A percentile compares a stretch with the other conserved stretches of the same genome.
Evolutionary conservation across 2,113 vertebrate genomes (phyloP).

Genomic region (Orientallactaga bullata): DNA sequence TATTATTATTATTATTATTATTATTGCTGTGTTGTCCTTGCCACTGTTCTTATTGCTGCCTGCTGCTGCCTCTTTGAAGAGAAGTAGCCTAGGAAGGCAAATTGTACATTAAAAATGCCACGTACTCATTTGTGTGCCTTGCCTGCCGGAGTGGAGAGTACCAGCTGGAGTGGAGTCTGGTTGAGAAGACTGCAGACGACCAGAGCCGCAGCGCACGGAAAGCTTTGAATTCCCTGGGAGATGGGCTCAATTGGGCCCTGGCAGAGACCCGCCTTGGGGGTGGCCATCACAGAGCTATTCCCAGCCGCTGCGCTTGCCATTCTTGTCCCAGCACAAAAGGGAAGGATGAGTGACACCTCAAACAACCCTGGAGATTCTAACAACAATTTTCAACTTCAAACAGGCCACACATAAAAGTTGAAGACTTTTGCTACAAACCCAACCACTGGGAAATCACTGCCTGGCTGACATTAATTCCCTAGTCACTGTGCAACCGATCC

Average conservation of each 20-base stretch:
- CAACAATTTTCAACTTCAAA: constrained; percentile 92
- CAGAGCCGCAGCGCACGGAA: constrained; percentile 70
- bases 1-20: background rate
- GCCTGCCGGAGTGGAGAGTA: constrained; percentile 30
- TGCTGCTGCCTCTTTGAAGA: background rate
- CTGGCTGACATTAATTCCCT: constrained; percentile 90
- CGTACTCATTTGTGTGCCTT: background rate
- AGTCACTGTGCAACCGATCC: constrained; percentile 84
- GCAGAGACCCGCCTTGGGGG: constrained; percentile 86
- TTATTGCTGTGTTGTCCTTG: accelerated
- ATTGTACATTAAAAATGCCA: background rate
- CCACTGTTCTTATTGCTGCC: background rate
- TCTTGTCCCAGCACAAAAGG: constrained; percentile 85
- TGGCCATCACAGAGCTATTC: constrained; percentile 85
- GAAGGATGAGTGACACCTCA: constrained; percentile 91
- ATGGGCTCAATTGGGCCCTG: constrained; percentile 82
- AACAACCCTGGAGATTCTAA: constrained; percentile 91
- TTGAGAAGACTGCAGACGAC: background rate
- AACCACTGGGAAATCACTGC: constrained; percentile 91
- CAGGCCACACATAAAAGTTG: constrained; percentile 92
- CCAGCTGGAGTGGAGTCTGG: background rate
- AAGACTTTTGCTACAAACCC: constrained; percentile 91
- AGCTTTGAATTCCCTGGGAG: constrained; percentile 87
- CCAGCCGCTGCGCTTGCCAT: constrained; percentile 84
- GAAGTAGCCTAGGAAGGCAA: background rate